Base-by-base conservation (phyloP, 2,888 invertebrate species). In the Oxyscelio sp. region DNA sequence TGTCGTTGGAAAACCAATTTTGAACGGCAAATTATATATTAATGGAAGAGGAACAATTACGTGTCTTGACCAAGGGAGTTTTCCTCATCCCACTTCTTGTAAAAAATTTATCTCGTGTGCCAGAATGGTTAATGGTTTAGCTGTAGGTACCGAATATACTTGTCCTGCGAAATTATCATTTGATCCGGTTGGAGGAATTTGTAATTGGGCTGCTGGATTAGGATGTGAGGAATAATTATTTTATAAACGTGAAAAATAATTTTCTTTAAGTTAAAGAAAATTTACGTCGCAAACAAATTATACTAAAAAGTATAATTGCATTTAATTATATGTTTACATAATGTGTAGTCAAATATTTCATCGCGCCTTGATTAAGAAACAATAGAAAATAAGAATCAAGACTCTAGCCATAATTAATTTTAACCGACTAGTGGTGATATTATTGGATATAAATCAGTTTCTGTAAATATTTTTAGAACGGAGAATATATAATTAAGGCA, bases 51-150 rank as follows among this genome's bases (percentile, higher is more conserved):
- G 96, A 31, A 95, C 96, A 68, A 97, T 98, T 88, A 97, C 97
- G 88, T 98, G 98, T 92, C 94, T 97, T 77, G 98, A 98, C 93
- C 97, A 97, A 89, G 98, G 98, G 43, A 98, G 97, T 93, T 98
- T 98, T 94, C 97, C 98, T 0, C 98, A 98, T 95, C 98, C 98
- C 1, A 95, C 96, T 15, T 98, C 97, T 0, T 98, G 98, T 94
- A 97, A 97, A 94, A 98, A 98, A 94, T 98, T 98, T 94, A 98
- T 98, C 90, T 97, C 97, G 19, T 98, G 98, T 94, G 98, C 98
- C 24, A 96, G 96, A 93, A 96, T 97, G 95, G 97, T 97, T 87
- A 96, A 96, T 90, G 97, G 97, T 13, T 96, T 96, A 15, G 96
- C 98, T 1, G 94, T 97, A 0, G 98, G 98, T 8, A 98, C 98